phyloP scores from a whole-genome alignment of 2,797 vertebrate species.

The Alfaro cultratus region DNA sequence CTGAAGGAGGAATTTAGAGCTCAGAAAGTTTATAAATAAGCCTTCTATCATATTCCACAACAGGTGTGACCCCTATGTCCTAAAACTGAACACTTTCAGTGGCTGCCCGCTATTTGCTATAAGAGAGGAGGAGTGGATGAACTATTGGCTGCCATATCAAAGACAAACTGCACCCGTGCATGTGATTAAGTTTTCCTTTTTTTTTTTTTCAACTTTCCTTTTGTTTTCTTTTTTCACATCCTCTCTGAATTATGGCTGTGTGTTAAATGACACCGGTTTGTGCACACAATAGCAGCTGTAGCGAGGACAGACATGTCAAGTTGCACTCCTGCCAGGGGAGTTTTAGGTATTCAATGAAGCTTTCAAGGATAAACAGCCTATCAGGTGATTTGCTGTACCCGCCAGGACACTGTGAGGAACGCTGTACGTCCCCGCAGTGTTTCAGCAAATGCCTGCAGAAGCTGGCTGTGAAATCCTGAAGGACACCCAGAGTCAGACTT shows the following conservation, averaged over 20 bases:
- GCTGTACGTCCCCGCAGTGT: constrained; percentile 48
- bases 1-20: constrained; percentile 96
- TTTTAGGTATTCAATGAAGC: constrained; percentile 72
- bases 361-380: constrained; percentile 79
- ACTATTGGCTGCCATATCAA: constrained; percentile 68
- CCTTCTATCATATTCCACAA: constrained; percentile 99
- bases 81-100: constrained; percentile 99
- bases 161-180: constrained; percentile 48
- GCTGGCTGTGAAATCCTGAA: constrained; percentile 48
- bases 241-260: constrained; percentile 49
- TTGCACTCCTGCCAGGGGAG: constrained; percentile 66
- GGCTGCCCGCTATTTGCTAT: constrained; percentile 73
- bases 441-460: constrained; percentile 52
- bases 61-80: constrained; percentile 99
- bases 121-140: constrained; percentile 71
- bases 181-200: constrained; percentile 32
- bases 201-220: not conserved
- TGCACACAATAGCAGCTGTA: constrained; percentile 70
- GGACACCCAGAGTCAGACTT: constrained; percentile 53
- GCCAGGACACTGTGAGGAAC: constrained; percentile 51
- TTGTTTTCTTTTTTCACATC: constrained; percentile 18
- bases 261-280: constrained; percentile 46
- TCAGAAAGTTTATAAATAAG: constrained; percentile 99
- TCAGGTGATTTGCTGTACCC: constrained; percentile 71
- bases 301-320: constrained; percentile 69